Conservation (phyloP, 2,797 vertebrate species). For the Anniella stebbinsi region DNA sequence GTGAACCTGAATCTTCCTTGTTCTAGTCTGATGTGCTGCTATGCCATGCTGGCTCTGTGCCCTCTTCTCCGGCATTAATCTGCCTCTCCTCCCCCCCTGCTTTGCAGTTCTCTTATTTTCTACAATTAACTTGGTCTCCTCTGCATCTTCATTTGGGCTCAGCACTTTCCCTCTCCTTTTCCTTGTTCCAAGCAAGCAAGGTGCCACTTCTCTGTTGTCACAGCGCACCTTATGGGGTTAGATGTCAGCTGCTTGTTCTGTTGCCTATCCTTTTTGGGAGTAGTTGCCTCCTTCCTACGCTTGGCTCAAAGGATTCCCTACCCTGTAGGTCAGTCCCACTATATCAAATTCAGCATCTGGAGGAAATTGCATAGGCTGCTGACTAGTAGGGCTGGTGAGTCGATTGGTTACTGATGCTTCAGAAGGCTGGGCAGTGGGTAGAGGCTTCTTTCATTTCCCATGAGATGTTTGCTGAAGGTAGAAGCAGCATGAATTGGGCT, state of each 20-base stretch:
- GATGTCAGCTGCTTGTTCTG: neutral
- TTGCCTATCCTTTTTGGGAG: neutral
- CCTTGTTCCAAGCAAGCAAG: neutral
- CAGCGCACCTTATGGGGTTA: no score
- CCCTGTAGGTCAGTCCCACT: no score
- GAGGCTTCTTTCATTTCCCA: neutral
- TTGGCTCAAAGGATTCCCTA: no score
- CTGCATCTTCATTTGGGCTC: neutral
- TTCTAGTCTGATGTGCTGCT: neutral
- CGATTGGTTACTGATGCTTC: no score
- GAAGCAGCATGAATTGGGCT: no score
- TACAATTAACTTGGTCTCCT: neutral
- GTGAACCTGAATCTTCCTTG: neutral
- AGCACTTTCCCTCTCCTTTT: neutral
- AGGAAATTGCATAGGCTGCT: neutral
- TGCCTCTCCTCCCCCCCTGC: no score
- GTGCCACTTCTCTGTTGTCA: neutral
- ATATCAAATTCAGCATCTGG: neutral
- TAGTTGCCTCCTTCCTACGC: neutral
- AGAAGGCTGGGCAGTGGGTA: neutral
- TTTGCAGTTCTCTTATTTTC: neutral
- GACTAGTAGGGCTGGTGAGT: no score
- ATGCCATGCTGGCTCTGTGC: neutral
- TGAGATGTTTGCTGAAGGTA: neutral
- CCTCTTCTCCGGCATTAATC: neutral